These are phyloP conservation scores for Caradrina kadenii DNA, from an alignment of 2,888 invertebrate genomes.

Conservation along the genomic window DNA sequence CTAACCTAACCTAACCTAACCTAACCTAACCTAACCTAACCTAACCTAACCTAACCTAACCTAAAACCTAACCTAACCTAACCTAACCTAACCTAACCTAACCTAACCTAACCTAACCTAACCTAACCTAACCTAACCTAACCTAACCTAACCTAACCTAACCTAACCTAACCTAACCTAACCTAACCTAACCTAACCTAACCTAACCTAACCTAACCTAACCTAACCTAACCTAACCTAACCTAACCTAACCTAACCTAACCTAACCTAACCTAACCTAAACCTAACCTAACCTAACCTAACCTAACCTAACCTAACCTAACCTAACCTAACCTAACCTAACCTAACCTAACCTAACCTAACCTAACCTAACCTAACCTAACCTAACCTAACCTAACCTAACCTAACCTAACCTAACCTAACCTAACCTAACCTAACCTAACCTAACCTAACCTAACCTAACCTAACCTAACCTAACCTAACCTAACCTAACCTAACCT, in stretches of 20 bases:
- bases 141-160: constrained; percentile 35
- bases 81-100: constrained; percentile 37
- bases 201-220: constrained; percentile 32
- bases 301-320: too few relatives aligned
- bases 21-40: constrained; percentile 42
- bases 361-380: too few relatives aligned
- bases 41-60: constrained; percentile 34
- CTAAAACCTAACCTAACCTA: constrained; percentile 33
- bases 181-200: constrained; percentile 28
- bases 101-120: constrained; percentile 32
- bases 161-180: constrained; percentile 34
- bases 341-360: too few relatives aligned
- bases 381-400: too few relatives aligned
- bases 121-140: constrained; percentile 36
- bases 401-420: too few relatives aligned
- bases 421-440: too few relatives aligned
- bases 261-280: constrained; percentile 50
- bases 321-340: too few relatives aligned
- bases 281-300: too few relatives aligned
- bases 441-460: too few relatives aligned
- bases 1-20: constrained; percentile 50
- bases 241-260: constrained; percentile 56
- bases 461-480: too few relatives aligned
- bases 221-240: constrained; percentile 34
- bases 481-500: too few relatives aligned